Evolutionary conservation across 2,888 invertebrate species (phyloP), one percentile per base, ranked within the genome.

Genomic region (Apomyelois bistriatella): DNA sequence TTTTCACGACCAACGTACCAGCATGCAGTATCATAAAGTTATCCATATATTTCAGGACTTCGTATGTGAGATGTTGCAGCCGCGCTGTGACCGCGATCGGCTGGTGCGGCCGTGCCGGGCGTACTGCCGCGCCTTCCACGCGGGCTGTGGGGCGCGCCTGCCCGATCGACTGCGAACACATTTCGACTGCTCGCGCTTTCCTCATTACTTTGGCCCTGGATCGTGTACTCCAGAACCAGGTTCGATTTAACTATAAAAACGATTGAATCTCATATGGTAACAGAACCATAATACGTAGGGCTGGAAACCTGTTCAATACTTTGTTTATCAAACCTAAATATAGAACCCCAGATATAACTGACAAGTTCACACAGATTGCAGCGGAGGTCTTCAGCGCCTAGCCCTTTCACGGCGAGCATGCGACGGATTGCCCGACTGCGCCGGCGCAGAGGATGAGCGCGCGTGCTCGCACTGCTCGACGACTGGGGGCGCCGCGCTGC

Each of bases 371-470:
- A 22, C 22, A 22, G 95, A 94, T 57, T 97, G 97, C 71, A 93
- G 94, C 1, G 92, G 93, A 47, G 93, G 94, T 50, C 90, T 97
- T 52, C 94, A 95, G 65, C 91, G 92, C 28, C 92, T 94, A 62
- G 96, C 96, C 0, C 83, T 95, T 57, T 95, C 95, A 0, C 93
- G 95, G 0, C 91, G 96, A 47, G 91, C 97, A 35, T 97, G 97
- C 72, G 97, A 97, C 77, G 97, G 97, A 12, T 91, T 95, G 32
- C 94, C 96, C 10, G 97, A 97, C 80, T 97, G 97, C 78, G 93
- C 95, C 10, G 96, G 96, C 82, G 91, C 96, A 28, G 93, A 94
- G 0, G 97, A 97, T 79, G 97, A 97, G 82, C 93, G 93, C 55
- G 90, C 92, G 48, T 97, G 97, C 74, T 91, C 94, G 35, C 96